phyloP scores from a whole-genome alignment of 2,888 invertebrate genomes.

The Orchesella flavescens region DNA sequence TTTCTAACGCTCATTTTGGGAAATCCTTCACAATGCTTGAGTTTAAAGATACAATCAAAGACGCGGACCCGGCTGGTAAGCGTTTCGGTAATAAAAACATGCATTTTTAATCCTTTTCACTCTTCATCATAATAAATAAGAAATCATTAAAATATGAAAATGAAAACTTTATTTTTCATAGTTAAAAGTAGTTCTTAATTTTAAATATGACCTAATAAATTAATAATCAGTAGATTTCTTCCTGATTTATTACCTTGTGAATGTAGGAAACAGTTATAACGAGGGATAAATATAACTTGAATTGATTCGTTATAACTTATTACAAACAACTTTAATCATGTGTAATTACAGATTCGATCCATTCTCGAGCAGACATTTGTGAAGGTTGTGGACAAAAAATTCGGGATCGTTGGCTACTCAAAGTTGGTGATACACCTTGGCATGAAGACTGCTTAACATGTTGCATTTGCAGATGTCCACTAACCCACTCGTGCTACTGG shows the following conservation, averaged over 20 bases:
- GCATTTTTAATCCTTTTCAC: background rate
- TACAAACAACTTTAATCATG: too few species aligned
- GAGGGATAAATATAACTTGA: too few species aligned
- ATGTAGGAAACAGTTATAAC: too few species aligned
- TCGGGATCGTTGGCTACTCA: slow-evolving; percentile 94
- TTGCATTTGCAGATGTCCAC: slow-evolving; percentile 91
- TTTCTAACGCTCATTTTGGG: too few species aligned
- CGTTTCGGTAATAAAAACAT: slow-evolving; percentile 30
- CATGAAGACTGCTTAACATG: slow-evolving; percentile 92
- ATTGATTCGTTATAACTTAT: too few species aligned
- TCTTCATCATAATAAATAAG: background rate
- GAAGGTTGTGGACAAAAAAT: slow-evolving; percentile 96
- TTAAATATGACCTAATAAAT: too few species aligned
- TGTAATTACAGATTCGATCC: slow-evolving; percentile 53
- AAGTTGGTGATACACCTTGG: slow-evolving; percentile 95
- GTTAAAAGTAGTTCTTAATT: background rate
- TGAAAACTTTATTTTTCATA: too few species aligned
- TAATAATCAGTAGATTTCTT: too few species aligned
- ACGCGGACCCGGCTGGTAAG: slow-evolving; percentile 66
- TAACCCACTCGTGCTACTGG: slow-evolving; percentile 95
- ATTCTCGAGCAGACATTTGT: slow-evolving; percentile 81
- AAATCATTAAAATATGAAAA: background rate
- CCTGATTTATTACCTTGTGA: too few species aligned
- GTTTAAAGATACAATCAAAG: slow-evolving; percentile 69
- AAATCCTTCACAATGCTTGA: slow-evolving; percentile 62